Evolutionary conservation across 92 coral and sea anemone genomes (phyloP).

Genomic region (Epizoanthus ramosus): DNA sequence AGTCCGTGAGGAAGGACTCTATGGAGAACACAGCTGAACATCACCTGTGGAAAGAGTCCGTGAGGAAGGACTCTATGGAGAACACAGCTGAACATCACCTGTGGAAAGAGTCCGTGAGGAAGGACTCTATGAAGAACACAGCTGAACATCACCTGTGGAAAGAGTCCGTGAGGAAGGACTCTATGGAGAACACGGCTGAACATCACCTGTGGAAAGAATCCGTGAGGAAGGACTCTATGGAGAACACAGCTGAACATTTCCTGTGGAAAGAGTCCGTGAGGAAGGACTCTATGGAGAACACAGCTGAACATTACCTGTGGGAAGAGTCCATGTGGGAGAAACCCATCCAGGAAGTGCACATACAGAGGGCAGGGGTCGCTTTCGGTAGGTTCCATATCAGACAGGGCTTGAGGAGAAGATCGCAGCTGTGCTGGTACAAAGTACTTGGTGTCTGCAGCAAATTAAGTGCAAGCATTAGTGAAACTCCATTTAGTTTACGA

Average conservation of each 20-base stretch:
- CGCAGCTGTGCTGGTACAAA: slow-evolving; percentile 86
- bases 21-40: background rate
- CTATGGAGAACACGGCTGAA: no score
- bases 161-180: slow-evolving; percentile 43
- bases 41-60: slow-evolving; percentile 59
- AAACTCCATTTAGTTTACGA: background rate
- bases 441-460: slow-evolving; percentile 46
- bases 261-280: slow-evolving; percentile 59
- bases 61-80: no score
- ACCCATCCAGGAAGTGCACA: slow-evolving; percentile 79
- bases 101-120: no score
- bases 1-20: no score
- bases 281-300: no score
- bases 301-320: slow-evolving; percentile 16
- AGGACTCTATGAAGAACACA: no score
- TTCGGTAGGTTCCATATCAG: slow-evolving; percentile 58
- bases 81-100: no score
- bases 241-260: no score
- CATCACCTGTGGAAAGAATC: slow-evolving; percentile 47
- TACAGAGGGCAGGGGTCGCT: slow-evolving; percentile 65
- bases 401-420: slow-evolving; percentile 71
- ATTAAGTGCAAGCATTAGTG: background rate
- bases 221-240: slow-evolving; percentile 64
- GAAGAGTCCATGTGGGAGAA: slow-evolving; percentile 84
- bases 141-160: slow-evolving; percentile 38